phyloP scores from a whole-genome alignment of 2,113 vertebrate species.

The Maccullochella peelii region DNA sequence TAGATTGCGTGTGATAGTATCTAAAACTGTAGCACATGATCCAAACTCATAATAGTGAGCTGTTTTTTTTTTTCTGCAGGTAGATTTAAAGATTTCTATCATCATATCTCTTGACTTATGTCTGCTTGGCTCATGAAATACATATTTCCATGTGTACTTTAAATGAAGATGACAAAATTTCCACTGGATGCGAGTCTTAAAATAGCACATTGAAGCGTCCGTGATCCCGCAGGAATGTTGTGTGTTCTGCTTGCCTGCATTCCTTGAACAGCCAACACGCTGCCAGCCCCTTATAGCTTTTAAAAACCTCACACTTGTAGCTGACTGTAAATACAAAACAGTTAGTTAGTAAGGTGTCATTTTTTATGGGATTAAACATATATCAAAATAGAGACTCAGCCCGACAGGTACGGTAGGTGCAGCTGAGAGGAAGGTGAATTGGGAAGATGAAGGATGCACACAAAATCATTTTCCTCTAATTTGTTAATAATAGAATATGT shows the following conservation, averaged over 20 bases:
- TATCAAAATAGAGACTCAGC: background rate
- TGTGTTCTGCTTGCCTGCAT: slow-evolving; percentile 77
- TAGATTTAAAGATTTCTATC: background rate
- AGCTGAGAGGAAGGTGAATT: background rate
- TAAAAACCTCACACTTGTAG: slow-evolving; percentile 31
- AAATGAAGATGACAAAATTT: background rate
- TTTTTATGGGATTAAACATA: slow-evolving; percentile 2
- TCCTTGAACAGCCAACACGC: slow-evolving; percentile 58
- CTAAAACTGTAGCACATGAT: background rate
- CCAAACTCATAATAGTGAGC: background rate
- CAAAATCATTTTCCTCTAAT: background rate
- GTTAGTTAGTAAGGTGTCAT: background rate
- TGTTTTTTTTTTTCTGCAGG: background rate
- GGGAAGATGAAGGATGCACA: background rate
- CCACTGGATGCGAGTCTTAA: slow-evolving; percentile 36
- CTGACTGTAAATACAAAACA: slow-evolving; percentile 15
- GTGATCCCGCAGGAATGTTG: slow-evolving; percentile 70
- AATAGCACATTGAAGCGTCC: slow-evolving; percentile 24
- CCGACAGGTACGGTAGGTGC: background rate
- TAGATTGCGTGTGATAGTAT: background rate
- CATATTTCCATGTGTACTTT: background rate
- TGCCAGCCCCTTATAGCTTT: background rate
- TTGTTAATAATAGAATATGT: background rate
- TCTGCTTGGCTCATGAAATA: background rate
- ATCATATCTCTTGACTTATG: background rate